Conservation (phyloP, 1,140 invertebrate genomes). For the Chlorops oryzae region DNA sequence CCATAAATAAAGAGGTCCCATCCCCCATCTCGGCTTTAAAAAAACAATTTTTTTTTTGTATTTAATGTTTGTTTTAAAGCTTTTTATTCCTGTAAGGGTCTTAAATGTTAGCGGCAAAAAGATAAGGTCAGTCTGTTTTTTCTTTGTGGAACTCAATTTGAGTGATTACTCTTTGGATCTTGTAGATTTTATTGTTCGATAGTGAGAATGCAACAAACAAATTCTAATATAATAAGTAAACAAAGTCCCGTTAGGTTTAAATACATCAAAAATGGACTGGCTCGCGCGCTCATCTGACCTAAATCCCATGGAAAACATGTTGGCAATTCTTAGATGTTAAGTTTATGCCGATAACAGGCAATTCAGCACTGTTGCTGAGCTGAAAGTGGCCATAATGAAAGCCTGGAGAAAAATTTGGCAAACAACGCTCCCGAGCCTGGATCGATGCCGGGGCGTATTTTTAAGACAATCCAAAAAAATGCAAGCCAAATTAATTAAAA, state of each 20-base stretch:
- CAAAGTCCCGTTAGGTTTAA: too few relatives aligned
- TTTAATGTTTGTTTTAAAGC: too few relatives aligned
- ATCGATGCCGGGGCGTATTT: constrained; percentile 1
- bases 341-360: constrained; percentile 10
- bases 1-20: too few relatives aligned
- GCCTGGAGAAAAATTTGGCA: constrained; percentile 8
- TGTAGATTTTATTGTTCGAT: constrained; percentile 79
- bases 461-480: not conserved
- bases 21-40: too few relatives aligned
- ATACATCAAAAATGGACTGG: too few relatives aligned
- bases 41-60: too few relatives aligned
- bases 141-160: constrained; percentile 13
- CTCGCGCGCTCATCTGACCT: constrained; percentile 12
- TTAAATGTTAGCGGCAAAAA: too few relatives aligned
- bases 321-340: constrained; percentile 8
- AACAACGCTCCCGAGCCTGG: not conserved
- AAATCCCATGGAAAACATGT: constrained; percentile 21
- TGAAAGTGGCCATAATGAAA: constrained; percentile 8
- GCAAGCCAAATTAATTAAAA: too few relatives aligned
- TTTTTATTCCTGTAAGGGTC: too few relatives aligned
- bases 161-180: constrained; percentile 53
- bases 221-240: not conserved
- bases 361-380: constrained; percentile 9
- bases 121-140: too few relatives aligned
- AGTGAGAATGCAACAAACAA: constrained; percentile 77